A percentile compares a stretch with the other conserved stretches of the same genome.
phyloP scores from a whole-genome alignment of 2,797 vertebrate genomes.

The Zalophus californianus region DNA sequence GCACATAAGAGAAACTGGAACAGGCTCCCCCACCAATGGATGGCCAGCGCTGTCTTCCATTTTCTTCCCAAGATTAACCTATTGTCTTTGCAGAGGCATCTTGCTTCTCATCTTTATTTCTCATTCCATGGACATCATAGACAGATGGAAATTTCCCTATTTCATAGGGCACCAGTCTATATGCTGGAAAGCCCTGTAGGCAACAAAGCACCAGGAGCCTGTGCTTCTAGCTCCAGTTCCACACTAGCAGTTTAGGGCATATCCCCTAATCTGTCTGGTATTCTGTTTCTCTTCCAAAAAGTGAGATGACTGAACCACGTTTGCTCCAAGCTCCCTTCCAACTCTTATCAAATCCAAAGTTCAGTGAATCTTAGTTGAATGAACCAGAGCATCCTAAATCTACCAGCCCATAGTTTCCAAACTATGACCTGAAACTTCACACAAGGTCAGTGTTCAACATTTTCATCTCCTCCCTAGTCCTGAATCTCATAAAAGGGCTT shows the following conservation, averaged over 20 bases:
- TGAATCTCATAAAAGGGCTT: not conserved
- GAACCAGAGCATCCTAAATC: not conserved
- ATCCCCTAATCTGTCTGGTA: not conserved
- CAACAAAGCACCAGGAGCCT: not conserved
- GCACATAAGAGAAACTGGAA: not conserved
- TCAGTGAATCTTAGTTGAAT: not conserved
- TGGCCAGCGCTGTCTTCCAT: not conserved
- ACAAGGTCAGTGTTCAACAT: not conserved
- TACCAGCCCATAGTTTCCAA: not conserved
- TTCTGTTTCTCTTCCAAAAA: slow-evolving; percentile 21
- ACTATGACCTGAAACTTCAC: not conserved
- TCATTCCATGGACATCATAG: not conserved
- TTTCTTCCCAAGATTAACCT: not conserved
- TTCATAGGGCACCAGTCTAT: not conserved
- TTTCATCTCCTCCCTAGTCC: not conserved
- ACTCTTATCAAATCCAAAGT: not conserved
- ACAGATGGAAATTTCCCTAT: not conserved
- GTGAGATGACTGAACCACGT: not conserved
- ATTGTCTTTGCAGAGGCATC: not conserved
- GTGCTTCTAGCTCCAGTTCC: not conserved
- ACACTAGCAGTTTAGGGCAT: not conserved
- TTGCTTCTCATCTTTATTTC: not conserved
- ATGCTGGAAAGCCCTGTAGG: not conserved
- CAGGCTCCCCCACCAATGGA: not conserved
- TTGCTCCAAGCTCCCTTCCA: not conserved